These are phyloP conservation scores for Leucoma salicis DNA, from an alignment of 2,888 invertebrate genomes.

Conservation along the genomic window DNA sequence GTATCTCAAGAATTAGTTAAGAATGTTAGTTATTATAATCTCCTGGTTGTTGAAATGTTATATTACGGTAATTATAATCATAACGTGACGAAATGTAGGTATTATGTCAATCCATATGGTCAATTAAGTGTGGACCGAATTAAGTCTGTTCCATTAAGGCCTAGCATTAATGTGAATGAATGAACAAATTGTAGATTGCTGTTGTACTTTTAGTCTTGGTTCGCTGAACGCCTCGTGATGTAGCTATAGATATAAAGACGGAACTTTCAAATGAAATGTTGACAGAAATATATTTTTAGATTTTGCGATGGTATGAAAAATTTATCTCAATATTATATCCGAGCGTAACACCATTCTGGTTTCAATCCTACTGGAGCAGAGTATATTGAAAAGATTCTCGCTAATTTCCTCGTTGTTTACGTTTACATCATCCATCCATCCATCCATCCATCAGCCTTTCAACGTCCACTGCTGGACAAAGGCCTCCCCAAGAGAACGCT, in stretches of 20 bases:
- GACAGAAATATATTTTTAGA: not conserved
- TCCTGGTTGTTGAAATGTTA: constrained; percentile 75
- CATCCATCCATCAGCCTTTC: too few relatives aligned
- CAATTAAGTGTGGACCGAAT: constrained; percentile 73
- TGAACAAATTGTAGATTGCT: constrained; percentile 41
- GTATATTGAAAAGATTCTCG: too few relatives aligned
- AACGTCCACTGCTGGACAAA: too few relatives aligned
- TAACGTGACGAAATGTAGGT: constrained; percentile 50
- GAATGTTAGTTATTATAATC: constrained; percentile 65
- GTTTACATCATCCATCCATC: too few relatives aligned
- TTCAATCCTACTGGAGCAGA: too few relatives aligned
- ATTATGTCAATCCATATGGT: constrained; percentile 70
- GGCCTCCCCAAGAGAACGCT: too few relatives aligned
- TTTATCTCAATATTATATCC: too few relatives aligned
- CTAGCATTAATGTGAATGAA: constrained; percentile 52
- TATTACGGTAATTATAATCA: constrained; percentile 41
- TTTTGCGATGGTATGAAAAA: not conserved
- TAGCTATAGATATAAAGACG: constrained; percentile 15
- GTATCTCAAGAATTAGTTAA: constrained; percentile 69
- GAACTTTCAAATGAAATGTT: not conserved
- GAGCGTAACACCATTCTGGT: too few relatives aligned
- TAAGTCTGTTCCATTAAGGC: constrained; percentile 59
- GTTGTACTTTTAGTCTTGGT: constrained; percentile 51
- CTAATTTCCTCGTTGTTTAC: too few relatives aligned
- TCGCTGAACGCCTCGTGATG: constrained; percentile 23